These are phyloP conservation scores for Amphilophus citrinellus DNA, from an alignment of 2,113 vertebrate species.

Conservation along the genomic window DNA sequence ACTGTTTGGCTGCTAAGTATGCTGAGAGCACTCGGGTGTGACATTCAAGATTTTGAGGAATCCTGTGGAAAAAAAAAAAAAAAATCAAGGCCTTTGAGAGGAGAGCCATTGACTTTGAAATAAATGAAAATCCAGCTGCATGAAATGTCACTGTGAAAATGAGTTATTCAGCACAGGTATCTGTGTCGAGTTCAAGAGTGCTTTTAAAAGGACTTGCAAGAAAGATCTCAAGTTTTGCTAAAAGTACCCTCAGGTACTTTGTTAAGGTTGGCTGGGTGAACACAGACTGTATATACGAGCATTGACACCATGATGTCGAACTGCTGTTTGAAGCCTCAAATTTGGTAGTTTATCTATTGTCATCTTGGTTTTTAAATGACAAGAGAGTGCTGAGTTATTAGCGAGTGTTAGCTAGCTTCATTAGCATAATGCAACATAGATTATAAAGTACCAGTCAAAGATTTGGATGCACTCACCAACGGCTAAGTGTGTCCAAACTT, in stretches of 20 bases:
- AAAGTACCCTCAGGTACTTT: conserved; percentile 35
- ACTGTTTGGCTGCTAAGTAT: conserved; percentile 56
- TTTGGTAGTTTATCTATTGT: too few relatives aligned
- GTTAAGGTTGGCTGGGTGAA: conserved; percentile 5
- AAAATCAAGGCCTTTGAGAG: conserved; percentile 38
- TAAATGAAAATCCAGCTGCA: conserved; percentile 33
- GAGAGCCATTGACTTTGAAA: conserved; percentile 67
- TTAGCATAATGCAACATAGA: not conserved
- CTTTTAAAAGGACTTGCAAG: conserved; percentile 2
- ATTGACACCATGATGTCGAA: too few relatives aligned
- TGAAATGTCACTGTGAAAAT: conserved; percentile 41
- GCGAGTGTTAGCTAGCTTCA: not conserved
- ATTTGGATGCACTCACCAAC: too few relatives aligned
- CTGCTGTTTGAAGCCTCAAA: too few relatives aligned
- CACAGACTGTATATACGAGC: too few relatives aligned
- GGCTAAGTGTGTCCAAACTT: too few relatives aligned
- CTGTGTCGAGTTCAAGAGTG: not conserved
- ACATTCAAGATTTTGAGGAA: conserved; percentile 67
- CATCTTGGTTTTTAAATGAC: not conserved
- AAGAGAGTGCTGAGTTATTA: not conserved
- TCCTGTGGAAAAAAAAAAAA: conserved; percentile 25
- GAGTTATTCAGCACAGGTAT: conserved; percentile 1
- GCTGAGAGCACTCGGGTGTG: conserved; percentile 56
- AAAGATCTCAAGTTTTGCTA: conserved; percentile 18
- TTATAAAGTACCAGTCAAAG: too few relatives aligned